Evolutionary conservation across 2,797 vertebrate species (phyloP).

Genomic region (Helicolenus hilgendorfi): DNA sequence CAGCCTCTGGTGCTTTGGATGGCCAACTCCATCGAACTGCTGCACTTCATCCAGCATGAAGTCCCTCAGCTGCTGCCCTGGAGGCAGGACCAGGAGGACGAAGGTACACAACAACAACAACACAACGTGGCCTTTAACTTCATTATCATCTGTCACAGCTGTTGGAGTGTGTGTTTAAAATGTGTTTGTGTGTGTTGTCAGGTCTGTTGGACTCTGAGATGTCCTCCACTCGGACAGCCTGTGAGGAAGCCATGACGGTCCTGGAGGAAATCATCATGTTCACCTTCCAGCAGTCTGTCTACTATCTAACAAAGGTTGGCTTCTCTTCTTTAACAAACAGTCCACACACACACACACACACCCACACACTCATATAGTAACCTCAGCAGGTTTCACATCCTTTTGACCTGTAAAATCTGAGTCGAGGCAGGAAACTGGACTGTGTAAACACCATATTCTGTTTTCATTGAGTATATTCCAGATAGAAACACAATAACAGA

Average conservation of each 20-base stretch:
- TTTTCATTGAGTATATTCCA: slow-evolving; percentile 73
- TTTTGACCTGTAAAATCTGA: slow-evolving; percentile 18
- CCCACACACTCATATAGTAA: neutral
- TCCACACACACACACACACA: neutral
- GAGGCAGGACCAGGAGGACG: slow-evolving; percentile 68
- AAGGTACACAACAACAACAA: slow-evolving; percentile 54
- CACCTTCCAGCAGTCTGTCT: slow-evolving; percentile 92
- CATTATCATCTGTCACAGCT: neutral
- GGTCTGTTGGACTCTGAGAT: slow-evolving; percentile 82
- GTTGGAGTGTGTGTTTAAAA: neutral
- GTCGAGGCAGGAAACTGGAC: slow-evolving; percentile 66
- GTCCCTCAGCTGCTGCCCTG: slow-evolving; percentile 89
- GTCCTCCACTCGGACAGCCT: slow-evolving; percentile 82
- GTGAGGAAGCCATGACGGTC: slow-evolving; percentile 92
- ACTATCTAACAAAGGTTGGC: slow-evolving; percentile 92
- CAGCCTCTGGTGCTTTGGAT: slow-evolving; percentile 90
- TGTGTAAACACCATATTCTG: slow-evolving; percentile 69
- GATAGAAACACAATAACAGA: slow-evolving; percentile 68
- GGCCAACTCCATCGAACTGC: slow-evolving; percentile 91
- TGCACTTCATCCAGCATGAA: slow-evolving; percentile 90
- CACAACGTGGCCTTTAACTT: neutral
- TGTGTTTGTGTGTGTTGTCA: slow-evolving; percentile 30
- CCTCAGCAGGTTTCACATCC: slow-evolving; percentile 9
- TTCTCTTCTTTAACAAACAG: neutral
- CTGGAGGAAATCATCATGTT: slow-evolving; percentile 94